Evolutionary conservation across 2,113 vertebrate genomes (phyloP).

Genomic region (Sphaerodactylus townsendi): DNA sequence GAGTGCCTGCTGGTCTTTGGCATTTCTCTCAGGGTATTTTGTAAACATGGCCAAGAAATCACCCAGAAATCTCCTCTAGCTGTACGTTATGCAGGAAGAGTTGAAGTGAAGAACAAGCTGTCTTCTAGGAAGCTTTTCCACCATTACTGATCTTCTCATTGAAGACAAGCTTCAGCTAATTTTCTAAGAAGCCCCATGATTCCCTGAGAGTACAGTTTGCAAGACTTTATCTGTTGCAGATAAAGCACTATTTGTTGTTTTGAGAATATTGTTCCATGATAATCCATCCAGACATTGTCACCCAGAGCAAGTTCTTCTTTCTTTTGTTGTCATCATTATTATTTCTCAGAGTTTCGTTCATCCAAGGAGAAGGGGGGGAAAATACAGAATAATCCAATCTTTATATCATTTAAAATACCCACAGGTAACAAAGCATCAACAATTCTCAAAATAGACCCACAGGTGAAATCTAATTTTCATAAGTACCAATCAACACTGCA

Average conservation of each 20-base stretch:
- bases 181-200: background rate
- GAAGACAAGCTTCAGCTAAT: background rate
- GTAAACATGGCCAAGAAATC: no score
- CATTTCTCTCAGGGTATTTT: no score
- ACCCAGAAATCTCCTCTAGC: no score
- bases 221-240: background rate
- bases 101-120: background rate
- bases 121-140: background rate
- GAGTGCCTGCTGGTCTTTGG: no score
- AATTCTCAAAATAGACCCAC: conserved; percentile 6
- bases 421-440: conserved; percentile 5
- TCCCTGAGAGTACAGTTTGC: background rate
- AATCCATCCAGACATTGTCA: background rate
- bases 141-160: background rate
- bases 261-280: background rate
- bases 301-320: background rate
- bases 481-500: conserved; percentile 6
- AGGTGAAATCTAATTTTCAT: conserved; percentile 33
- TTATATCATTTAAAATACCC: background rate
- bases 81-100: background rate
- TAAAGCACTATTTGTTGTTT: background rate
- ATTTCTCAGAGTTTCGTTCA: background rate
- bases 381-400: background rate
- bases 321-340: background rate
- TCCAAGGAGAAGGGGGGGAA: background rate